A percentile compares a stretch with the other conserved stretches of the same genome.
These are phyloP conservation scores for Scrobipalpa costella DNA, from an alignment of 2,888 invertebrate species.

Conservation along the genomic window DNA sequence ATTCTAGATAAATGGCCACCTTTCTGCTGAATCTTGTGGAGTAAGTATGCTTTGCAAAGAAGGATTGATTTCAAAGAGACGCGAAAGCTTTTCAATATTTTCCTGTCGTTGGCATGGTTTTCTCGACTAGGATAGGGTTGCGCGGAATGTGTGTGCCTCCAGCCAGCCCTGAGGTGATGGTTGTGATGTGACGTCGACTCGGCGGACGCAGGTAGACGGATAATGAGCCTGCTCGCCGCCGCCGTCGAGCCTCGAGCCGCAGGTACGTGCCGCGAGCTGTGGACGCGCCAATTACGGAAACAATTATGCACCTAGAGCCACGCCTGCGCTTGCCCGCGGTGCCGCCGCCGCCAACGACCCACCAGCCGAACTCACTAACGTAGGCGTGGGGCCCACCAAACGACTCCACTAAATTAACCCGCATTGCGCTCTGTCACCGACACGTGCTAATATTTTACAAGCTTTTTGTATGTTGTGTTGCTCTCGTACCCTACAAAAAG, in stretches of 20 bases:
- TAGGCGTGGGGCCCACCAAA: neutral
- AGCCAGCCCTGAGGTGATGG: constrained; percentile 22
- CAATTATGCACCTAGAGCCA: constrained; percentile 35
- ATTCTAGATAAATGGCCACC: neutral
- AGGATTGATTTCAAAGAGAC: too few species aligned
- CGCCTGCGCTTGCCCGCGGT: neutral
- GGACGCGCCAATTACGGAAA: constrained; percentile 36
- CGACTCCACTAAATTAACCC: constrained; percentile 12
- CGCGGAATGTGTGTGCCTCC: neutral
- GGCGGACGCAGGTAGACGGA: constrained; percentile 46
- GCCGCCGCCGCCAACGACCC: neutral
- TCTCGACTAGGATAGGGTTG: neutral
- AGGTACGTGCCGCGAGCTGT: constrained; percentile 48
- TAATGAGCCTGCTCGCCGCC: constrained; percentile 50
- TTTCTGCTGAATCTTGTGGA: too few species aligned
- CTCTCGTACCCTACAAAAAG: constrained; percentile 3
- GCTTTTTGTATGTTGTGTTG: constrained; percentile 7
- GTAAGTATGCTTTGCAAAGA: too few species aligned
- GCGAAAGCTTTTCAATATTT: too few species aligned
- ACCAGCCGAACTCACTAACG: neutral
- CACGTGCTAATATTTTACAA: constrained; percentile 9
- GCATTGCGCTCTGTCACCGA: constrained; percentile 18
- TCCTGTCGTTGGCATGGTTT: neutral
- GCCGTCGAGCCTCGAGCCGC: constrained; percentile 29
- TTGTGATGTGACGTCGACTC: constrained; percentile 35